Base-by-base conservation (phyloP, 2,888 invertebrate species). In the Axea sp. region DNA sequence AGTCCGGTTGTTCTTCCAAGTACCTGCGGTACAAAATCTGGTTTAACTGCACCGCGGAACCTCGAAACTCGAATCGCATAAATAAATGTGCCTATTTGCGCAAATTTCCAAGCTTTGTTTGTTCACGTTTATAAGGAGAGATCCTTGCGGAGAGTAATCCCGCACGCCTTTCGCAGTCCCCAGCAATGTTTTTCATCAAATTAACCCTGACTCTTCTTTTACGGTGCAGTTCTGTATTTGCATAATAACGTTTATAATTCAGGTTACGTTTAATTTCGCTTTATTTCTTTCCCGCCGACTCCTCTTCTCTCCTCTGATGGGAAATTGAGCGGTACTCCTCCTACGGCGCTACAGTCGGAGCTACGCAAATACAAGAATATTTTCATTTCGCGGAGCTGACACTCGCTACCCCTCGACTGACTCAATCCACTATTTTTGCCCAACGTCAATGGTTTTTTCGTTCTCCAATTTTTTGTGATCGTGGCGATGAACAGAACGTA, bases 181-280 rank as follows among this genome's bases (percentile, higher is more conserved):
- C 30, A 22, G 78, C 78, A 81, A 83, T 84, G 82, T 85, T 86
- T 84, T 86, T 84, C 83, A 86, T 86, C 80, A 86, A 85, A 86
- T 86, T 85, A 84, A 82, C 84, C 68, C 80, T 80, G 57, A 72
- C 79, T 78, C 79, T 80, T 77, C 74, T 78, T 79, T 57, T 37
- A 24, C 26, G 19, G n/a, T 28, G 41, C 49, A n/a, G 15, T 35
- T 6, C 62, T 68, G 78, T 86, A 84, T 86, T 86, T 86, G 84
- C 83, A 82, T 83, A 85, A 85, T 84, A 84, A 84, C 83, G 81
- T 85, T 86, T 83, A 84, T 86, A 85, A 84, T 84, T 84, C 84
- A 84, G 80, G 80, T 83, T 80, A 78, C 83, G 81, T 82, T 82
- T 82, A 84, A 83, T 83, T 83, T 80, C 80, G 79, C 83, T 84